Percentiles rank a stretch among this genome's conserved stretches.
Conservation (phyloP, 2,797 vertebrate species). For the Semaprochilodus insignis region DNA sequence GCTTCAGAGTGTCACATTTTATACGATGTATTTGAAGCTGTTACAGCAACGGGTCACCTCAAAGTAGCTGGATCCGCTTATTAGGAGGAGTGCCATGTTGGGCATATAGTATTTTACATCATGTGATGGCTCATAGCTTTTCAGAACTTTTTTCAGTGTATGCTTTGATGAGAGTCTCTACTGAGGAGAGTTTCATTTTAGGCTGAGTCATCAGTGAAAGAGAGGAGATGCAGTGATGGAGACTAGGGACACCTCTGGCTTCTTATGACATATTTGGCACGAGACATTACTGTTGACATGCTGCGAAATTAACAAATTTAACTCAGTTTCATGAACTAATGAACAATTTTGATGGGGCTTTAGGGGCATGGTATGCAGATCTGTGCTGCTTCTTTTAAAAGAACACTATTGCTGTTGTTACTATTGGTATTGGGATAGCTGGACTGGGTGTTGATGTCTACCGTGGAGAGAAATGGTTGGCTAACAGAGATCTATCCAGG, state of each 20-base stretch:
- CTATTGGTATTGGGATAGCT: too few relatives aligned
- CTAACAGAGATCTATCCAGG: too few relatives aligned
- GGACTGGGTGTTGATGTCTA: too few relatives aligned
- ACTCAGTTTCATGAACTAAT: not conserved
- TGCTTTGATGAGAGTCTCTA: not conserved
- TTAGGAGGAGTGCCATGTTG: not conserved
- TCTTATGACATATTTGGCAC: not conserved
- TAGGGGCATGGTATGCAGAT: too few relatives aligned
- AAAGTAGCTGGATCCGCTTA: not conserved
- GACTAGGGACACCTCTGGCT: not conserved
- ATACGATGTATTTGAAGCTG: not conserved
- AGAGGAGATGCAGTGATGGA: not conserved
- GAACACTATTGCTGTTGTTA: too few relatives aligned
- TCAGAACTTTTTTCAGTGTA: not conserved
- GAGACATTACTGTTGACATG: too few relatives aligned
- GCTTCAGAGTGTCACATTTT: not conserved
- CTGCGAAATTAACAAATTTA: too few relatives aligned
- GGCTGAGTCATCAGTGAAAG: not conserved
- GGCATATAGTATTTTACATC: not conserved
- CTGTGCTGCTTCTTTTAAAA: too few relatives aligned
- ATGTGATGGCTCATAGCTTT: not conserved
- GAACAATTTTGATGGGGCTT: too few relatives aligned
- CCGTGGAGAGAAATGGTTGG: too few relatives aligned
- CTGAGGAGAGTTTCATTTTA: not conserved
- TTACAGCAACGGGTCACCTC: not conserved